Evolutionary conservation across 2,888 invertebrate genomes (phyloP), one percentile per base, ranked within the genome.

Genomic region (Idaea dimidiata): DNA sequence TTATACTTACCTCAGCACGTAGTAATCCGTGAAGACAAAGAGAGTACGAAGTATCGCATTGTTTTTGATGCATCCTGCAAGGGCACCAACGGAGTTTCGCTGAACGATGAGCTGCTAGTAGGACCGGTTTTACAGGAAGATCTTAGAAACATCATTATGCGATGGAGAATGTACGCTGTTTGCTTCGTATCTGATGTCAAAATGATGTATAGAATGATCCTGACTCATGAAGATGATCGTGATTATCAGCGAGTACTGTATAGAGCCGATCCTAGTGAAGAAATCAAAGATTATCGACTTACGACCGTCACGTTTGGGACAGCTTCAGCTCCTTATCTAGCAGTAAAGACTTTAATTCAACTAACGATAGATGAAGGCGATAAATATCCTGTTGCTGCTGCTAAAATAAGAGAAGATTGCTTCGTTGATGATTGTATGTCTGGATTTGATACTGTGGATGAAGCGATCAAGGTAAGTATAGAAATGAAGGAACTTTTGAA

Each of bases 1-100:
- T 67, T 74, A 0, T 76, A 77, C 61, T 58, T 77, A 64, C 76
- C 78, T 1, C 77, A 79, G 62, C 75, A 76, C 58, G 69, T 75
- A 0, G 73, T 81, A 0, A 18, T 77, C 2, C 63, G 69, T 16
- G 59, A 67, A 6, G 74, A 75, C 7, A 75, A 70, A 53, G 67
- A 70, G 16, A 71, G 74, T 6, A 67, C 73, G 0, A 72, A 74
- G 33, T 58, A 66, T 5, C 59, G 79, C 2, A 66, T 74, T 0
- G 72, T 76, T 0, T 75, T 71, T 59, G 32, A 32, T 32, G 32
- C 32, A 7, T 6, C 6, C 7, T 4, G 6, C 7, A 62, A 60
- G 43, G 58, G 54, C 18, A 24, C 59, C 4, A 60, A 62, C 24
- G 16, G 32, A 16, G 33, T 18, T 14, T 66, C 66, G 1, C 54